Percentiles rank a stretch among this genome's conserved stretches.
These are phyloP conservation scores for Fregetta grallaria DNA, from an alignment of 2,113 vertebrate genomes.

Conservation along the genomic window DNA sequence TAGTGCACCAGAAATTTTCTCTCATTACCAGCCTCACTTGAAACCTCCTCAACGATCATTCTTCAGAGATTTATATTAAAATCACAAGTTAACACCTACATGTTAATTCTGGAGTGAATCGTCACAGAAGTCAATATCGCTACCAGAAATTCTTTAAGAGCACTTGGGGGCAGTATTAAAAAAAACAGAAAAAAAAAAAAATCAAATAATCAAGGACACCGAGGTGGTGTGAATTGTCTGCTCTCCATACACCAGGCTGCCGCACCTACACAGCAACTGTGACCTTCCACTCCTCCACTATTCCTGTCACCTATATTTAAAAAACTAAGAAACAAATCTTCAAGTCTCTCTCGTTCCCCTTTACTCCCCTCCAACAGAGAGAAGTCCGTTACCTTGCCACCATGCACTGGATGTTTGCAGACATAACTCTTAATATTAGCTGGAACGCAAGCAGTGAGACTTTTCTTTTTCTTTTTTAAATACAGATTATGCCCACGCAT, in stretches of 20 bases:
- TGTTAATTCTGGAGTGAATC: too few species aligned
- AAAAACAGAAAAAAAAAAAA: neutral
- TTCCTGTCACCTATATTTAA: neutral
- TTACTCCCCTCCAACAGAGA: neutral
- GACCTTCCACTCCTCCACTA: neutral
- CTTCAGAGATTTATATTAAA: neutral
- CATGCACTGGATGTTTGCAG: neutral
- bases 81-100: neutral
- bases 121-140: neutral
- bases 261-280: too few species aligned
- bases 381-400: neutral
- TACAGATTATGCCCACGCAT: fast-evolving
- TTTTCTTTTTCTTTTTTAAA: neutral
- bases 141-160: neutral
- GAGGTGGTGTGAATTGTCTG: neutral
- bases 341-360: neutral
- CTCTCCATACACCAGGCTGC: neutral
- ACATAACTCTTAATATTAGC: neutral
- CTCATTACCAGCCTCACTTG: neutral
- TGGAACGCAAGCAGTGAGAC: neutral
- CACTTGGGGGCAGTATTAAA: neutral
- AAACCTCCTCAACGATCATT: fast-evolving
- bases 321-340: neutral
- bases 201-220: neutral
- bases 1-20: fast-evolving